A percentile compares a stretch with the other conserved stretches of the same genome.
These are phyloP conservation scores for Pogona vitticeps DNA, from an alignment of 2,113 vertebrate genomes.

Conservation along the genomic window DNA sequence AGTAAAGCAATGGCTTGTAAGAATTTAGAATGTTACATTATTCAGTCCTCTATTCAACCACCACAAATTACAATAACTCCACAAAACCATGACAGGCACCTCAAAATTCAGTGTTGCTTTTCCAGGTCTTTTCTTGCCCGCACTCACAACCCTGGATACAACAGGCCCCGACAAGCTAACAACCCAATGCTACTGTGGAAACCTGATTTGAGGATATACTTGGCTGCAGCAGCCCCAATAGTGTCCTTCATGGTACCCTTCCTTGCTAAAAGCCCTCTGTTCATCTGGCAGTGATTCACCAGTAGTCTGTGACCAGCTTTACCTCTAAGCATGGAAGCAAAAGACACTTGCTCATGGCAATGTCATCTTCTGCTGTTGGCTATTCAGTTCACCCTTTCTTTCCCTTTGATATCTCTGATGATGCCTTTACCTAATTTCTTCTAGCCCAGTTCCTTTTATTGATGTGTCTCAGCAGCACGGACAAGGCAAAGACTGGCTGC, in stretches of 20 bases:
- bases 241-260: neutral
- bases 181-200: neutral
- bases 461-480: neutral
- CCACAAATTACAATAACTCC: neutral
- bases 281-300: neutral
- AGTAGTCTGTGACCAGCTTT: neutral
- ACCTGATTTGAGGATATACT: too few species aligned
- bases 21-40: neutral
- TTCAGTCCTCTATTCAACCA: neutral
- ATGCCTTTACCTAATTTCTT: neutral
- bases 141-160: neutral
- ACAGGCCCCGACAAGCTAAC: rapidly evolving
- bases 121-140: neutral
- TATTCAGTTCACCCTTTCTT: neutral
- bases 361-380: neutral
- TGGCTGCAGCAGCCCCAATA: rapidly evolving
- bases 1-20: neutral
- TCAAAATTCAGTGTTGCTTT: neutral
- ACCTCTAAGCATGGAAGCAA: neutral
- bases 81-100: neutral
- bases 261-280: rapidly evolving
- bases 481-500: neutral
- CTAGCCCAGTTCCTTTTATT: neutral
- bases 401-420: neutral
- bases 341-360: neutral